Base-by-base conservation (phyloP, 2,888 invertebrate genomes). In the Platycnemis pennipes region DNA sequence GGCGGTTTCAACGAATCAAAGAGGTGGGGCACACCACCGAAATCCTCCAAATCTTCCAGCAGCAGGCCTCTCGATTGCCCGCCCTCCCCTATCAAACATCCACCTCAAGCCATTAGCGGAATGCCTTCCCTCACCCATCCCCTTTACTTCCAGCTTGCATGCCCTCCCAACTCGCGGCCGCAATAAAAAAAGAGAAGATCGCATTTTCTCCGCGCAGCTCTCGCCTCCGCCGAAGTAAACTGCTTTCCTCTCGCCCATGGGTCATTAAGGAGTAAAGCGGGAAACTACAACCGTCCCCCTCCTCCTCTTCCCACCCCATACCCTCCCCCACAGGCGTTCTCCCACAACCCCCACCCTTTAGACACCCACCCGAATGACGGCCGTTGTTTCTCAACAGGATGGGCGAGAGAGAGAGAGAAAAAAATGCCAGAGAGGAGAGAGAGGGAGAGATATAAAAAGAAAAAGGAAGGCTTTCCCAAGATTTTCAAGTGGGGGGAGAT, bases 231-330 rank as follows among this genome's bases (percentile, higher is more conserved):
- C n/a, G 89, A 56, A 56, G 49, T 42, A 91, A 91, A 91, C 91
- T 91, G 44, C 91, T 91, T 91, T 69, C 44, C 56, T 63, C 42
- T 56, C 56, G 56, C 91, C 37, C 91, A 91, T 56, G 63, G 91
- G 91, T 91, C 91, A 91, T 91, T 91, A 91, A 91, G 91, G 63
- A 46, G 89, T n/a, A 69, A 63, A 77, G 77, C 31, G 77, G 77
- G 77, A 37, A 63, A 63, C 63, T 26, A 77, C 77, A 31, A 26
- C 37, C 37, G 7, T n/a, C 16, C 26, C 16, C 88, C 88, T 63
- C 42, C 91, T 63, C 56, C 22, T 26, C 53, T 53, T n/a, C 45
- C 46, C 22, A 3, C 22, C n/a, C 87, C 46, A 8, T 46, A 11
- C 87, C 26, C 19, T 49, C 13, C 49, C 49, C 49, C 49, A 3